Conservation (phyloP, 1,140 invertebrate genomes). For the Solen grandis region DNA sequence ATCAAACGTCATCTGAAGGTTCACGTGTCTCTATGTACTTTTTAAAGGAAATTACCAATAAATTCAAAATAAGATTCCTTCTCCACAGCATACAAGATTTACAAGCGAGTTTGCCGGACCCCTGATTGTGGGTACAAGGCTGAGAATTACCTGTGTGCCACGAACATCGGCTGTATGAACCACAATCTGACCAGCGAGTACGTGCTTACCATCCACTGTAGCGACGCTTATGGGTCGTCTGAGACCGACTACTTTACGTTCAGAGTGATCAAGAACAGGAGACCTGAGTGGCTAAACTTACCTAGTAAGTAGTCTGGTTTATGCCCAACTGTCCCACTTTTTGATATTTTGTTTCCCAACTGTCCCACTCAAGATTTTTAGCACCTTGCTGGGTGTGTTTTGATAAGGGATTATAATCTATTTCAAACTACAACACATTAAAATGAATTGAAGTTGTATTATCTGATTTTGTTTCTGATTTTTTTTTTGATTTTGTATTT, state of each 20-base stretch:
- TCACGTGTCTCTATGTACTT: too few relatives aligned
- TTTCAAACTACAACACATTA: too few relatives aligned
- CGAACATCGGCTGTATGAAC: conserved; percentile 1
- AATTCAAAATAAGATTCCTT: background rate
- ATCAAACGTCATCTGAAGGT: too few relatives aligned
- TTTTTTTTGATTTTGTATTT: too few relatives aligned
- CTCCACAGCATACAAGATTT: background rate
- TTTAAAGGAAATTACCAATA: too few relatives aligned
- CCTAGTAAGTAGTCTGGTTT: conserved; percentile 41
- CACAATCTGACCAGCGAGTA: conserved; percentile 1
- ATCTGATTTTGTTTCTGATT: too few relatives aligned
- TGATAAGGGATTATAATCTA: too few relatives aligned
- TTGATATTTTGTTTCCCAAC: too few relatives aligned
- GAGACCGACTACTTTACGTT: conserved; percentile 8
- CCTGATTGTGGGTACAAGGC: conserved; percentile 19
- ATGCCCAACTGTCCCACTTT: too few relatives aligned
- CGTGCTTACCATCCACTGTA: conserved; percentile 3
- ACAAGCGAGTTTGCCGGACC: background rate
- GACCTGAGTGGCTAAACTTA: background rate
- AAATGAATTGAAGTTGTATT: too few relatives aligned
- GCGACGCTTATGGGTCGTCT: background rate
- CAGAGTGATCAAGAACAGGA: background rate
- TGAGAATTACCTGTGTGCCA: background rate
- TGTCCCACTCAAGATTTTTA: too few relatives aligned
- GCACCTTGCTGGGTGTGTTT: too few relatives aligned